Evolutionary conservation across 2,797 vertebrate genomes (phyloP), one percentile per base, ranked within the genome.

Genomic region (Clarias platycephalus): DNA sequence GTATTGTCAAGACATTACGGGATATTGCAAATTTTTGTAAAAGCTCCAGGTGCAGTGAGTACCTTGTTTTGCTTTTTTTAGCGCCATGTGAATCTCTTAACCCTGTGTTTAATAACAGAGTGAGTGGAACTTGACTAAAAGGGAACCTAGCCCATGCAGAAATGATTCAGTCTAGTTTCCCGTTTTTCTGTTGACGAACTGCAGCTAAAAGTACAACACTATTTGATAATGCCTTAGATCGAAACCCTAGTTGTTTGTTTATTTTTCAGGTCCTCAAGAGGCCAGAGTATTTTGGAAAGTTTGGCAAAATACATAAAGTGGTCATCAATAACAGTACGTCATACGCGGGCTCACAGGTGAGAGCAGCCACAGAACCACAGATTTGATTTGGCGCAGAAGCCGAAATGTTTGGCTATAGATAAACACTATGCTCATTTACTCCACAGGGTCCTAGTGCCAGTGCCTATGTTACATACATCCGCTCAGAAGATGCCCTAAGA

Each of bases 241-340:
- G 57, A 57, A 83, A 34, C 70, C 77, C 44, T 5, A 53, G 24
- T 74, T 58, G 37, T 15, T 24, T 60, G 49, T 75, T 85, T 13
- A 70, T 84, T 75, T 78, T 90, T n/a, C 91, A 99, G 98, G 98
- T 99, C 94, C 96, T 99, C 93, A 99, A 99, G 94, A 95, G 97
- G 93, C 98, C 97, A 89, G 98, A 99, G 91, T 99, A 99, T 95
- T 99, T 99, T 94, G 98, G 98, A 88, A 99, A 97, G 94, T 99
- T 99, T 92, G 98, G 98, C 90, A 99, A 99, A 97, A 99, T 99
- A 94, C 98, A 99, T 93, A 99, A 99, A 97, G 97, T 99, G 93
- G 98, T 99, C 87, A 99, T 99, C 93, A 99, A 99, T 94, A 99
- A 98, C 95, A 99, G 98, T 95, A 99, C 98, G 89, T 99, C 98